These are phyloP conservation scores for Phymastichus coffea DNA, from an alignment of 1,140 invertebrate species.

Conservation along the genomic window DNA sequence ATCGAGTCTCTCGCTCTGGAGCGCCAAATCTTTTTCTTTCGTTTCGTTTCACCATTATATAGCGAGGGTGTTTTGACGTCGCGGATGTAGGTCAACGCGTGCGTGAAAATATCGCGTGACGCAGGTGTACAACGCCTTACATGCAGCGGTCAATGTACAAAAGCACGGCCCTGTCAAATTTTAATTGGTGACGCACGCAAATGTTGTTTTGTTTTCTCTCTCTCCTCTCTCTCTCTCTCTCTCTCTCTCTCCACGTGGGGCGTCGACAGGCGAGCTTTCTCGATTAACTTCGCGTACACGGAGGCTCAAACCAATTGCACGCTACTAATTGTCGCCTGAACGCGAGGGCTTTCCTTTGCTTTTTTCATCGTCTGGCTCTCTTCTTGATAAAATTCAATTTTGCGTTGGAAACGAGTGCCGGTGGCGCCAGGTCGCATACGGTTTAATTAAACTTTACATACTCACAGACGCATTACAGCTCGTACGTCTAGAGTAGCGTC, in stretches of 20 bases:
- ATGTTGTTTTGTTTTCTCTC: background rate
- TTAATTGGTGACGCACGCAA: constrained; percentile 1
- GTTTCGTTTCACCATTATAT: too few species aligned
- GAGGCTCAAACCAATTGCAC: constrained; percentile 1
- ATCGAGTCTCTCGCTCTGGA: too few species aligned
- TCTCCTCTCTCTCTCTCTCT: too few species aligned
- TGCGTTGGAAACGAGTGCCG: background rate
- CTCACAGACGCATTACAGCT: too few species aligned
- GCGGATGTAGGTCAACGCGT: constrained; percentile 1
- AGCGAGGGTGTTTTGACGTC: too few species aligned
- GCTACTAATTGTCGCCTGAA: constrained; percentile 1
- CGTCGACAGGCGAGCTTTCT: too few species aligned
- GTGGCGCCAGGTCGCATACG: background rate
- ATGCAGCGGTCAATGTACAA: background rate
- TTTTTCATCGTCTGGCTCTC: background rate
- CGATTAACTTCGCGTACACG: background rate
- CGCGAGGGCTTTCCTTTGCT: background rate
- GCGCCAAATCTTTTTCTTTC: too few species aligned
- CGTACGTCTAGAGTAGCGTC: too few species aligned
- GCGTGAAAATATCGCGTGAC: constrained; percentile 1
- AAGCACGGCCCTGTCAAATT: background rate
- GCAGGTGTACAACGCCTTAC: background rate
- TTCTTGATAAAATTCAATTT: constrained; percentile 5
- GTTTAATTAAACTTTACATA: constrained; percentile 8
- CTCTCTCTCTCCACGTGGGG: too few species aligned